Evolutionary conservation across 1,140 invertebrate genomes (phyloP), one percentile per base, ranked within the genome.

Genomic region (Triops cancriformis): DNA sequence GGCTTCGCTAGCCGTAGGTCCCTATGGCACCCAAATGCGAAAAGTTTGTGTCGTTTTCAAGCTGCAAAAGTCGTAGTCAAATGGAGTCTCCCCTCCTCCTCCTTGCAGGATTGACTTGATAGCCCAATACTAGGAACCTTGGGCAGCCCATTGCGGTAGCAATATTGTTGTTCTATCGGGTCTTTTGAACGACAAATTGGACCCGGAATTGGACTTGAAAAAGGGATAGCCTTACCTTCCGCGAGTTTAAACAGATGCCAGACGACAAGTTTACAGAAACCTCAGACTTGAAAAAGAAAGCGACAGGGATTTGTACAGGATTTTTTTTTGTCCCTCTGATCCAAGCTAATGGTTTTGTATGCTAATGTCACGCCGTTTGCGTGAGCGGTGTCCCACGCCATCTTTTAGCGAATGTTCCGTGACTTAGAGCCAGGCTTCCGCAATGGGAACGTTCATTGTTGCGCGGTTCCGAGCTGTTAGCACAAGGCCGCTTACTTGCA

Each of bases 111-210:
- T 18, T 18, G 51, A 23, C 51, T 14, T 64, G 51, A 64, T 64
- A 64, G 51, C 14, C 51, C 51, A 64, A 64, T 64, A 64, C 51
- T 64, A 23, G 45, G 51, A 64, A 64, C 51, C 23, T 64, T 64
- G 9, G 51, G 31, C 7, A 64, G 23, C 18, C 51, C n/a, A 64
- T 64, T 64, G 51, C 51, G 51, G 51, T 64, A 64, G 51, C 51
- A 64, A 64, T 64, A 64, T 64, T 64, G 51, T 23, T 64, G 51
- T 37, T 9, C 51, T 64, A 64, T 64, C 51, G 51, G 51, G 51
- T 14, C 51, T 64, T 64, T 18, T n/a, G 23, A 64, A 23, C 51
- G 51, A 64, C 51, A 64, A 64, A 64, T 64, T 64, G 51, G 51
- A 64, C 51, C 51, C 51, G 31, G 31, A 37, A 37, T 18, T 64